These are phyloP conservation scores for Xestia ashworthii DNA, from an alignment of 2,888 invertebrate species.

Conservation along the genomic window DNA sequence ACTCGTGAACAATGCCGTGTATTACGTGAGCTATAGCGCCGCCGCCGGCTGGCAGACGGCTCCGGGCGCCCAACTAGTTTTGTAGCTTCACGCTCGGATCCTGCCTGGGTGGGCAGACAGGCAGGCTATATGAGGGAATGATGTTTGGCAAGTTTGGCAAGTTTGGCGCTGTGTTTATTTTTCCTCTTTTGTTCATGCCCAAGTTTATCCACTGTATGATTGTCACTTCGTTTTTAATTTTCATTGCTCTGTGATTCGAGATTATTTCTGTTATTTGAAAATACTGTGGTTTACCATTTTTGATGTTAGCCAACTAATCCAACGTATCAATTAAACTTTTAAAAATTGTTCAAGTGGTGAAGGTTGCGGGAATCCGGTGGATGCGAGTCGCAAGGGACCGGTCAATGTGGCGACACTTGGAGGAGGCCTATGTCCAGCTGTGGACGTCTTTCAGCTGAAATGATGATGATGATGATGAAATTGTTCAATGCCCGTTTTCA, in stretches of 20 bases:
- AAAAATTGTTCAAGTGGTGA: too few species aligned
- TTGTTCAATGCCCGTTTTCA: too few species aligned
- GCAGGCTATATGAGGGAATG: background rate
- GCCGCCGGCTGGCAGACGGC: conserved; percentile 58
- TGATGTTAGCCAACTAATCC: background rate
- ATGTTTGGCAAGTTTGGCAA: background rate
- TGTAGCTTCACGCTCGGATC: conserved; percentile 36
- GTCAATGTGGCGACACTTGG: too few species aligned
- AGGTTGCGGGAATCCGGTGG: too few species aligned
- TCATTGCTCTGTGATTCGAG: background rate
- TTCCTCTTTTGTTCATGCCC: background rate
- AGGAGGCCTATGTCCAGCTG: too few species aligned
- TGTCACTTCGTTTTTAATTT: too few species aligned
- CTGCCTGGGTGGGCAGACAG: conserved; percentile 54
- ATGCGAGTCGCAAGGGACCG: too few species aligned
- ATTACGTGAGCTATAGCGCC: conserved; percentile 54
- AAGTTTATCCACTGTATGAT: too few species aligned
- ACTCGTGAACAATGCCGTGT: conserved; percentile 62
- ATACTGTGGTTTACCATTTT: background rate
- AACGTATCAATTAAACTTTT: too few species aligned
- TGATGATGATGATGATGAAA: too few species aligned
- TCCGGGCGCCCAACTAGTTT: conserved; percentile 54
- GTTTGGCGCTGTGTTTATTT: background rate
- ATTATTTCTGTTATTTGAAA: background rate
- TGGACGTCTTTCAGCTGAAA: too few species aligned